These are phyloP conservation scores for Pogoniulus pusillus DNA, from an alignment of 2,797 vertebrate species.

Conservation along the genomic window DNA sequence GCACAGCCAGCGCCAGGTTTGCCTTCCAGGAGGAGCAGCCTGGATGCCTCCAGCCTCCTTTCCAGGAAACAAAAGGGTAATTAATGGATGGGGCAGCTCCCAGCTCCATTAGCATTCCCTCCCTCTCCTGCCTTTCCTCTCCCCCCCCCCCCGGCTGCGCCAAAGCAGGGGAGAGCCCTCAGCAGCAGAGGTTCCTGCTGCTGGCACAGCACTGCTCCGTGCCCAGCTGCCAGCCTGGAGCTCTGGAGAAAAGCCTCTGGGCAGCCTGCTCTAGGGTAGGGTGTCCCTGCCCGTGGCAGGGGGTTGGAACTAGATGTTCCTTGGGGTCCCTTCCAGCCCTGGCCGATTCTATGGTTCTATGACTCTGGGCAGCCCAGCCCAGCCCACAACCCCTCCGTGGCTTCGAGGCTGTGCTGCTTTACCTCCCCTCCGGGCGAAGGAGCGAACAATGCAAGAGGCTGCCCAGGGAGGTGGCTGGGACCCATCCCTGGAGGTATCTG, in stretches of 20 bases:
- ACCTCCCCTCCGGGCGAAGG: rapidly evolving
- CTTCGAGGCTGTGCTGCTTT: neutral
- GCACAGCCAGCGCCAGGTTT: slow-evolving; percentile 30
- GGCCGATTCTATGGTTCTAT: too few relatives aligned
- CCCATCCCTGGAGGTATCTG: too few relatives aligned
- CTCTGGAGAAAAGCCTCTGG: neutral
- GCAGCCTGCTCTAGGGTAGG: too few relatives aligned
- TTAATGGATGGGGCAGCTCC: slow-evolving; percentile 68
- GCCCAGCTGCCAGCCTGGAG: neutral
- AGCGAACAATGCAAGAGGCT: neutral
- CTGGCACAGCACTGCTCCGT: neutral
- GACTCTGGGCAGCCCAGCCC: neutral
- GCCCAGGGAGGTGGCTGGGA: too few relatives aligned
- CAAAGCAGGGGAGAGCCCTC: neutral
- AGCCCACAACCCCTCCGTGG: neutral
- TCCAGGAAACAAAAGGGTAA: slow-evolving; percentile 54
- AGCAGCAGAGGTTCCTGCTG: neutral
- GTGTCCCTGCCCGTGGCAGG: too few relatives aligned
- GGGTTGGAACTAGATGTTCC: too few relatives aligned
- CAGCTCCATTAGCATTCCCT: neutral
- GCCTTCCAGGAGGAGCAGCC: slow-evolving; percentile 60
- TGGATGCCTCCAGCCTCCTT: slow-evolving; percentile 37
- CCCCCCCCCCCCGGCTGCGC: neutral
- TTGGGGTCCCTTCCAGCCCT: too few relatives aligned
- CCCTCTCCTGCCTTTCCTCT: neutral